Percentiles rank a stretch among this genome's conserved stretches.
Conservation (phyloP, 2,888 invertebrate species). For the Stenurella melanura region DNA sequence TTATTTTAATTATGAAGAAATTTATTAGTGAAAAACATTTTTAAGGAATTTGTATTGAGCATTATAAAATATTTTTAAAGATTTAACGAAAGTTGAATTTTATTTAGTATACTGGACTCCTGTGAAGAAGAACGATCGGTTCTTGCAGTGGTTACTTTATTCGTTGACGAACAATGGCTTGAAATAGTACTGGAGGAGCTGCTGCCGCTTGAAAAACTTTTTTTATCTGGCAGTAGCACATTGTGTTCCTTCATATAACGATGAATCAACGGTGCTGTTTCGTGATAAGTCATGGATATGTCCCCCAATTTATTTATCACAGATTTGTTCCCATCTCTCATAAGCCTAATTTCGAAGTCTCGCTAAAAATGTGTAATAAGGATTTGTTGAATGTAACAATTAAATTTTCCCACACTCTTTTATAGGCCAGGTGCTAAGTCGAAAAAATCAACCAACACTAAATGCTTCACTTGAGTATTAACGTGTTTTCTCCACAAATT, state of each 20-base stretch:
- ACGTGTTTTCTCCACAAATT: too few relatives aligned
- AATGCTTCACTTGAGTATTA: too few relatives aligned
- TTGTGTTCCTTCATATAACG: conserved; percentile 64
- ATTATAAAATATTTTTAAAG: conserved; percentile 43
- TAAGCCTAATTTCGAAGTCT: conserved; percentile 77
- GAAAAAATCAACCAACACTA: too few relatives aligned
- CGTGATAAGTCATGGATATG: conserved; percentile 68
- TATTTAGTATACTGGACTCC: conserved; percentile 32
- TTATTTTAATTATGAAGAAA: conserved; percentile 9
- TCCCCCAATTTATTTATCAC: conserved; percentile 77
- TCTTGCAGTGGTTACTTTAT: conserved; percentile 36
- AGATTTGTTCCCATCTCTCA: conserved; percentile 77
- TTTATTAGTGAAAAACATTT: neutral
- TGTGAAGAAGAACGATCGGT: conserved; percentile 1
- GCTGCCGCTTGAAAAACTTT: conserved; percentile 45
- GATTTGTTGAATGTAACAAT: neutral
- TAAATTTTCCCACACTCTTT: neutral
- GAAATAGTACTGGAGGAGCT: conserved; percentile 40
- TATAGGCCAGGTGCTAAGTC: too few relatives aligned
- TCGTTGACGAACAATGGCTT: conserved; percentile 37
- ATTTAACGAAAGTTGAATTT: conserved; percentile 47
- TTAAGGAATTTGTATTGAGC: neutral
- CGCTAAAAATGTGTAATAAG: conserved; percentile 69
- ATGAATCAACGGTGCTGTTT: conserved; percentile 64
- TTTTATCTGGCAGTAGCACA: conserved; percentile 62